phyloP scores from a whole-genome alignment of 2,888 invertebrate species.

The Helobdella robusta region DNA sequence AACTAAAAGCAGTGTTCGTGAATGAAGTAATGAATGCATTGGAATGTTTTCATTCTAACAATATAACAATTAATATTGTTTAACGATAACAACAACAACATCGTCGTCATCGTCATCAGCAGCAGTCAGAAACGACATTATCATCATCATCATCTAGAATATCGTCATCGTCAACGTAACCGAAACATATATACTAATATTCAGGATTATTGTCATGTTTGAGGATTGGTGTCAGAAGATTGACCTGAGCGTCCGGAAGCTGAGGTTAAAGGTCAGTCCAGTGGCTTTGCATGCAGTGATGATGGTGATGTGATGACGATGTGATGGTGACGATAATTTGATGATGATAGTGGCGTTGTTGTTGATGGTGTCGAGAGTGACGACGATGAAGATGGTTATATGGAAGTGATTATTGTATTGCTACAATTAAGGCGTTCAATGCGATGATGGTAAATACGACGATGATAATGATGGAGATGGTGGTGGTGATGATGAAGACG shows the following conservation, averaged over 20 bases:
- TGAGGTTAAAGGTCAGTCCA: conserved; percentile 23
- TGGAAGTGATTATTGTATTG: no score
- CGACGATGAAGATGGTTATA: no score
- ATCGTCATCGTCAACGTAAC: neutral
- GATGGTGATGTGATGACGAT: no score
- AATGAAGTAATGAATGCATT: neutral
- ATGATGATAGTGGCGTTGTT: no score
- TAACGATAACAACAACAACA: no score
- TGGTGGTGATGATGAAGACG: no score
- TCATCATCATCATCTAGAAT: neutral
- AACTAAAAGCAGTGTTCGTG: neutral
- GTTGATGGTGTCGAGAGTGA: no score
- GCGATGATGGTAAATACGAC: no score
- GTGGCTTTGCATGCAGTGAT: no score
- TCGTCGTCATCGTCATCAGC: neutral
- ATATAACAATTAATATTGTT: neutral
- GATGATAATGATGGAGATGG: no score
- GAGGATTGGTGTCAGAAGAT: conserved; percentile 92
- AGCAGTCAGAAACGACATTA: neutral
- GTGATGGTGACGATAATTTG: no score
- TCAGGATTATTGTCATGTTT: conserved; percentile 78
- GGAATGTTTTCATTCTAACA: neutral
- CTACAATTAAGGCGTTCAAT: no score
- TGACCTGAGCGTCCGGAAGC: conserved; percentile 71
- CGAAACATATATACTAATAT: conserved; percentile 27